Percentiles rank a stretch among this genome's conserved stretches.
Conservation (phyloP, 2,113 vertebrate genomes). For the Upupa epops region DNA sequence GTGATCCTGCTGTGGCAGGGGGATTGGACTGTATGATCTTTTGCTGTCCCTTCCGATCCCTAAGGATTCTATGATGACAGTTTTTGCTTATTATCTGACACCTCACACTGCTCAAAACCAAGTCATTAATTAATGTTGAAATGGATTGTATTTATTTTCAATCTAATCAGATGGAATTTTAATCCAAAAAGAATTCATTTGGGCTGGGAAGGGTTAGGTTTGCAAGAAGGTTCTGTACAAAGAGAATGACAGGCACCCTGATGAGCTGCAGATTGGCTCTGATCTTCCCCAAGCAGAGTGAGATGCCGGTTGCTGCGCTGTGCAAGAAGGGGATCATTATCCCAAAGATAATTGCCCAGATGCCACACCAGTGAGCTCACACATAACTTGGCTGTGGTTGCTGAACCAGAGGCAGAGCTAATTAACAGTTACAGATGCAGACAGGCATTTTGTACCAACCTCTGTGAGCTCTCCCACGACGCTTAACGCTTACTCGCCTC, state of each 20-base stretch:
- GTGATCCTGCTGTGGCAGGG: no score
- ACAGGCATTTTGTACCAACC: slow-evolving; percentile 29
- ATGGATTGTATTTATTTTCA: neutral
- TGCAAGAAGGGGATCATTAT: slow-evolving; percentile 77
- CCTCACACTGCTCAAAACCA: no score
- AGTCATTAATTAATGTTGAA: slow-evolving; percentile 37
- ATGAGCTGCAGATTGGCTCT: slow-evolving; percentile 69
- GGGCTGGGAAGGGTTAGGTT: slow-evolving; percentile 72
- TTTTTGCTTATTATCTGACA: no score
- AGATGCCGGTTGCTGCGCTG: slow-evolving; percentile 67
- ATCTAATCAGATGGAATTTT: slow-evolving; percentile 60
- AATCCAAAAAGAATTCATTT: slow-evolving; percentile 75
- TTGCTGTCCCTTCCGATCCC: no score
- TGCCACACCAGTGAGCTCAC: slow-evolving; percentile 71
- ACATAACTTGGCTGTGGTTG: slow-evolving; percentile 35
- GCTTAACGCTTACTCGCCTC: neutral
- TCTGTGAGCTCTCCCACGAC: neutral
- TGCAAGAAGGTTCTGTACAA: slow-evolving; percentile 65
- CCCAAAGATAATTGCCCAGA: slow-evolving; percentile 75
- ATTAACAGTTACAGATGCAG: slow-evolving; percentile 65
- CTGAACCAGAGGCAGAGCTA: slow-evolving; percentile 57
- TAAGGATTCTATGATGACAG: no score
- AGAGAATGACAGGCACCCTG: slow-evolving; percentile 52
- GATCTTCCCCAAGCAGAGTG: slow-evolving; percentile 65
- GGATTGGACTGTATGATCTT: no score